Base-by-base conservation (phyloP, 2,888 invertebrate species). In the Drosophila yooni region DNA sequence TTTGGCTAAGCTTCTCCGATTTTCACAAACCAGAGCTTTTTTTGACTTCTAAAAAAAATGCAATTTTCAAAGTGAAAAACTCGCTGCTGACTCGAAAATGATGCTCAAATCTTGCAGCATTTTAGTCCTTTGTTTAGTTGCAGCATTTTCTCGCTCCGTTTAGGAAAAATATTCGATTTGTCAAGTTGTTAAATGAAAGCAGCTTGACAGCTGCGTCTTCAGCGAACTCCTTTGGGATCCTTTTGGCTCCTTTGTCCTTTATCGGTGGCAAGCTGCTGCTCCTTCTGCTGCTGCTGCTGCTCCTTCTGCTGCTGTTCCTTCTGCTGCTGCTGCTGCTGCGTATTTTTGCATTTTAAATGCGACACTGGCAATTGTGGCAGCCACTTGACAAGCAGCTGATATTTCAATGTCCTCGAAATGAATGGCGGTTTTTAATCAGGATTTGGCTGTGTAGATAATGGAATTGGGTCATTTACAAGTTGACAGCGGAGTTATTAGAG, bases 181-280 rank as follows among this genome's bases (percentile, higher is more conserved):
- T 86, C 90, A 90, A 83, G 68, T 69, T 82, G 77, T 73, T 74
- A 79, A 89, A 86, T 89, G 71, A 74, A 76, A 70, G 70, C 64
- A 74, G 59, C 67, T 83, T 76, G 61, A 38, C 79, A 33, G 53
- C 60, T 4, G 18, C 54, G 54, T 53, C 53, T n/a, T 34, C 51
- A 48, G 21, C 48, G 21, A 15, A 33, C 5, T 38, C 36, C 60
- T 21, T 43, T 33, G 38, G 38, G 43, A 25, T 43, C 33, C 51
- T 29, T 51, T 50, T 8, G 15, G 65, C 36, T 33, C 31, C 69
- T 54, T 56, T 68, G 67, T 69, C 57, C 33, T 33, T 40, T 69
- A 29, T 68, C 27, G 52, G 15, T 52, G 40, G 51, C 21, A 36
- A 62, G 15, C 11, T n/a, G n/a, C 52, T 52, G n/a, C 51, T 29